Conservation (phyloP, 1,140 invertebrate genomes). For the Euwallacea fornicatus region DNA sequence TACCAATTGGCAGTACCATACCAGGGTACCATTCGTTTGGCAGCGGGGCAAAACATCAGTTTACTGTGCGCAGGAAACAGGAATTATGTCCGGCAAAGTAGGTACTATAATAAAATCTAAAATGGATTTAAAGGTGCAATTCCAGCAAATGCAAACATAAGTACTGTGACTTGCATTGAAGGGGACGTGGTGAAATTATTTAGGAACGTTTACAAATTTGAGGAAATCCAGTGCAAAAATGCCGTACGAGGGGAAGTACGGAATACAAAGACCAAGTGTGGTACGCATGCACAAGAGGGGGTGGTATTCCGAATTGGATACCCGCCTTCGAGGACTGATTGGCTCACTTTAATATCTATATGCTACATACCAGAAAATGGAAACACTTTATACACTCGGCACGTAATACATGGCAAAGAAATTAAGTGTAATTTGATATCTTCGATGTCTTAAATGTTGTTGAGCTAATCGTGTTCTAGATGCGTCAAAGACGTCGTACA, state of each 20-base stretch:
- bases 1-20: conserved; percentile 43
- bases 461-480: conserved; percentile 34
- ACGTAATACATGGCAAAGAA: conserved; percentile 43
- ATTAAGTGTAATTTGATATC: conserved; percentile 41
- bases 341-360: conserved; percentile 45
- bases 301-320: conserved; percentile 44
- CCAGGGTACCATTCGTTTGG: conserved; percentile 40
- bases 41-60: conserved; percentile 37
- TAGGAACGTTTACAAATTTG: conserved; percentile 33
- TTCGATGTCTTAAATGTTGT: too few relatives aligned
- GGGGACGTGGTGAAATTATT: conserved; percentile 35
- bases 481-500: conserved; percentile 43
- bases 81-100: conserved; percentile 31
- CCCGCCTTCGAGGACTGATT: conserved; percentile 34
- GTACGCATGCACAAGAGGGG: conserved; percentile 32
- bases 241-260: conserved; percentile 40
- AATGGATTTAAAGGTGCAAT: background rate
- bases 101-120: too few relatives aligned
- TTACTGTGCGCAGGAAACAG: conserved; percentile 42
- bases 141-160: conserved; percentile 42
- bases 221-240: conserved; percentile 43
- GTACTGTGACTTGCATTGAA: conserved; percentile 40
- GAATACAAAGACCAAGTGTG: conserved; percentile 39
- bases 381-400: conserved; percentile 43
- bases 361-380: conserved; percentile 45